A percentile compares a stretch with the other conserved stretches of the same genome.
phyloP scores from a whole-genome alignment of 64 coral and sea anemone species.

The Montipora cactus region DNA sequence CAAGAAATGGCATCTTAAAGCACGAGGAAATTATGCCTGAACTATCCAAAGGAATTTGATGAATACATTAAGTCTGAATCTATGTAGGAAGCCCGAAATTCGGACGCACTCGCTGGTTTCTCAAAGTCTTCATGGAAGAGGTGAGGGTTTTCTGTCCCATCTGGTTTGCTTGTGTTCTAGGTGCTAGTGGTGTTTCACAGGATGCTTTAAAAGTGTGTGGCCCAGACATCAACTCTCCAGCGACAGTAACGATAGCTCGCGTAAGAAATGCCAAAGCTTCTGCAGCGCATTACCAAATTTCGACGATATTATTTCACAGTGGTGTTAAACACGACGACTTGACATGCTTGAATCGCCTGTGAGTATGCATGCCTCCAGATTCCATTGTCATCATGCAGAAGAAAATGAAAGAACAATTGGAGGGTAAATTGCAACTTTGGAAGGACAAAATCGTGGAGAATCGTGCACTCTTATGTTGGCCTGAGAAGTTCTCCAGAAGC shows the following conservation, averaged over 20 bases:
- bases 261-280: constrained; percentile 7
- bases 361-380: constrained; percentile 21
- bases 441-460: no score
- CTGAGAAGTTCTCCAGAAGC: no score
- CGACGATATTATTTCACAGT: constrained; percentile 23
- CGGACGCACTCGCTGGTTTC: neutral
- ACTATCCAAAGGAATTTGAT: neutral
- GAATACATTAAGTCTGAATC: constrained; percentile 1
- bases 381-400: neutral
- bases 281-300: neutral
- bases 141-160: no score
- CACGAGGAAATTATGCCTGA: constrained; percentile 47
- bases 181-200: no score
- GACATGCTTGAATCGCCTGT: neutral
- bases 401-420: no score
- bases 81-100: neutral
- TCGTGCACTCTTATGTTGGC: no score
- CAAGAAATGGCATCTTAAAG: constrained; percentile 41
- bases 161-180: no score
- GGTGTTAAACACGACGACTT: constrained; percentile 29
- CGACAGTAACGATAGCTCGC: neutral
- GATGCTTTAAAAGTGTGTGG: no score
- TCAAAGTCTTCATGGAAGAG: no score
- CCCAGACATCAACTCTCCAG: neutral
- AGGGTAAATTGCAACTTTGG: no score